Conservation (phyloP, 2,888 invertebrate genomes). For the Melieria picta region DNA sequence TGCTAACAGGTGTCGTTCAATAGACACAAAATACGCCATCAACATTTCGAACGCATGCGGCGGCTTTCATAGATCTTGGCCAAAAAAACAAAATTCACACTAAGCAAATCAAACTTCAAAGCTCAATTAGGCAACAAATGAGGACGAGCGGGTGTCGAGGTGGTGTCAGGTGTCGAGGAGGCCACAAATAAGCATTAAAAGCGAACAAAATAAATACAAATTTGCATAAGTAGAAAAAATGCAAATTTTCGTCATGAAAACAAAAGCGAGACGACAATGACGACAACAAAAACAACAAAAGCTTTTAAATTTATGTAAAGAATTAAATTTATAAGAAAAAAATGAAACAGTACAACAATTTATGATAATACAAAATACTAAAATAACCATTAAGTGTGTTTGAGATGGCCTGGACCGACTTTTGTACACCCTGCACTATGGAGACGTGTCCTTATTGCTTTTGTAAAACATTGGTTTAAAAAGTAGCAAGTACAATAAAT, state of each 20-base stretch:
- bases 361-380: not conserved
- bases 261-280: not conserved
- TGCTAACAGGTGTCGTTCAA: too few species aligned
- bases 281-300: too few species aligned
- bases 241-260: constrained; percentile 3
- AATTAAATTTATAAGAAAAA: not conserved
- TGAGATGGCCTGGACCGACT: too few species aligned
- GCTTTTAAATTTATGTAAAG: too few species aligned
- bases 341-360: not conserved
- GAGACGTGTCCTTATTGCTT: too few species aligned
- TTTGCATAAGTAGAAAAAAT: constrained; percentile 20
- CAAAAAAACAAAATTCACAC: not conserved
- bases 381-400: too few species aligned
- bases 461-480: too few species aligned
- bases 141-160: not conserved
- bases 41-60: not conserved
- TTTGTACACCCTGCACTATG: too few species aligned
- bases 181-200: not conserved
- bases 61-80: constrained; percentile 17
- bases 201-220: not conserved
- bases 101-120: not conserved
- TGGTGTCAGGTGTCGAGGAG: not conserved
- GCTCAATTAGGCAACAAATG: not conserved
- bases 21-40: too few species aligned
- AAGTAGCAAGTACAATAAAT: too few species aligned